These are phyloP conservation scores for Drosophila mulleri DNA, from an alignment of 2,888 invertebrate genomes.

Conservation along the genomic window DNA sequence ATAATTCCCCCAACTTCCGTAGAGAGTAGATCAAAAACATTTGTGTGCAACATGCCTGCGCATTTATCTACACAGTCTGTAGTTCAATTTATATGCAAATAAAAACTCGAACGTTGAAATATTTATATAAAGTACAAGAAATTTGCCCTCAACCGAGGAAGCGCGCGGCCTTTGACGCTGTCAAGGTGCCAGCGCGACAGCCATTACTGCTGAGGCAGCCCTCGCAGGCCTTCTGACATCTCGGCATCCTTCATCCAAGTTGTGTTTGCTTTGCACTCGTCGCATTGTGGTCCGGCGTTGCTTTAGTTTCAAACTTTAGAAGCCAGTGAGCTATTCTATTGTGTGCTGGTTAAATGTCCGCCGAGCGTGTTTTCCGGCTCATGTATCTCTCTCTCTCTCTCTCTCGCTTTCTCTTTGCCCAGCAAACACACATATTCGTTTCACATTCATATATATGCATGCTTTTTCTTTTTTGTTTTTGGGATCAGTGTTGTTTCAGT, in stretches of 20 bases:
- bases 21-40: background rate
- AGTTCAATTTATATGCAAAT: slow-evolving; percentile 16
- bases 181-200: slow-evolving; percentile 20
- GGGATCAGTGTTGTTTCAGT: slow-evolving; percentile 63
- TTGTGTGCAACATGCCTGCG: background rate
- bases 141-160: background rate
- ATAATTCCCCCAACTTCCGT: background rate
- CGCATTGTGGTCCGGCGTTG: slow-evolving; percentile 39
- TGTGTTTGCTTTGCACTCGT: slow-evolving; percentile 49
- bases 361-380: slow-evolving; percentile 11
- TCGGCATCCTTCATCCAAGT: slow-evolving; percentile 30
- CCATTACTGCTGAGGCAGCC: slow-evolving; percentile 38
- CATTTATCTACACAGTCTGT: background rate
- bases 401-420: slow-evolving; percentile 12
- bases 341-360: slow-evolving; percentile 49
- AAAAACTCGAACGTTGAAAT: background rate
- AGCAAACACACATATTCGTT: slow-evolving; percentile 12
- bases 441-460: slow-evolving; percentile 20
- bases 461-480: slow-evolving; percentile 38
- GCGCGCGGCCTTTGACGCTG: background rate
- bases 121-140: background rate
- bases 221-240: slow-evolving; percentile 30
- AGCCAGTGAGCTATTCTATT: slow-evolving; percentile 70
- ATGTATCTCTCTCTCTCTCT: background rate
- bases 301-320: slow-evolving; percentile 59